Evolutionary conservation across 1,140 invertebrate species (phyloP).

Genomic region (Drosophila ercepeae): DNA sequence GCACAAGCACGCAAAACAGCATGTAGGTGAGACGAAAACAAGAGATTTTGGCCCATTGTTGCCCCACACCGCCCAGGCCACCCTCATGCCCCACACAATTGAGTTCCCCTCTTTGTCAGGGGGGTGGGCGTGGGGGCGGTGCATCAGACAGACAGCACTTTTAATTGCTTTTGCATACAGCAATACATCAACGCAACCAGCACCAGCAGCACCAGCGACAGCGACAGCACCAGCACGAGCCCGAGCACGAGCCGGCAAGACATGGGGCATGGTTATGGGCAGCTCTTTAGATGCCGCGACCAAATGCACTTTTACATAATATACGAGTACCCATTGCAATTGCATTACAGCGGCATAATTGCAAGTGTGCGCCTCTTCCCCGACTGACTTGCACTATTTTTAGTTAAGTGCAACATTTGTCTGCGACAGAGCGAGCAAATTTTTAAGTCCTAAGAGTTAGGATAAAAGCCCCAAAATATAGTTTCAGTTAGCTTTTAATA

Average conservation of each 20-base stretch:
- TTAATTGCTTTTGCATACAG: slow-evolving; percentile 83
- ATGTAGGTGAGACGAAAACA: slow-evolving; percentile 77
- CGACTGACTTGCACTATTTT: slow-evolving; percentile 79
- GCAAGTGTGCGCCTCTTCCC: slow-evolving; percentile 21
- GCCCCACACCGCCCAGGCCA: slow-evolving; percentile 14
- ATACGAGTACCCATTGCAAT: slow-evolving; percentile 23
- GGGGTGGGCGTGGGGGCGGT: slow-evolving; percentile 1
- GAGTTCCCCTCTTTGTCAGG: slow-evolving; percentile 31
- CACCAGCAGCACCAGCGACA: too few relatives aligned
- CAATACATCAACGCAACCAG: slow-evolving; percentile 76
- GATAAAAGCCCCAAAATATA: slow-evolving; percentile 37
- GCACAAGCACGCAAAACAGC: slow-evolving; percentile 68
- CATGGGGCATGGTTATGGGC: slow-evolving; percentile 70
- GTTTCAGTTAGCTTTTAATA: too few relatives aligned
- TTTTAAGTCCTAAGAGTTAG: slow-evolving; percentile 1
- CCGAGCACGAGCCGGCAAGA: slow-evolving; percentile 54
- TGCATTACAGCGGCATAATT: neutral
- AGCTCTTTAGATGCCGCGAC: slow-evolving; percentile 67
- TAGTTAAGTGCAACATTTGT: slow-evolving; percentile 63
- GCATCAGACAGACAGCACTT: slow-evolving; percentile 76
- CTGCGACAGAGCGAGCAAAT: slow-evolving; percentile 39
- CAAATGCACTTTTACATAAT: slow-evolving; percentile 75
- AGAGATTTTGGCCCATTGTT: slow-evolving; percentile 71
- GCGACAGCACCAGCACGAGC: too few relatives aligned
- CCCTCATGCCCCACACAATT: slow-evolving; percentile 34